A percentile compares a stretch with the other conserved stretches of the same genome.
phyloP scores from a whole-genome alignment of 2,888 invertebrate genomes.

The Dynastes hyllus region DNA sequence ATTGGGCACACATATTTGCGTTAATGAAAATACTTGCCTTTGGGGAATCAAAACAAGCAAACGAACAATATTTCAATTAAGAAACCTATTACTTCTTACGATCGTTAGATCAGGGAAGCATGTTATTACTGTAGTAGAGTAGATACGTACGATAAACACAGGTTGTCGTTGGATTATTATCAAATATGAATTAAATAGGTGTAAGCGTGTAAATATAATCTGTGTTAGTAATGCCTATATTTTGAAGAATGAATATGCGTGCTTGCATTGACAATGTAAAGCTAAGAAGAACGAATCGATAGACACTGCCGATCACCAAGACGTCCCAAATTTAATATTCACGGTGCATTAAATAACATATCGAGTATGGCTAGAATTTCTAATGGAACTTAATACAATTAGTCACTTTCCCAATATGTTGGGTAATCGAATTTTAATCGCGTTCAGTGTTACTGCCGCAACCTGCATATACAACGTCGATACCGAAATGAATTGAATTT shows the following conservation, averaged over 20 bases:
- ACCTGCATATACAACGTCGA: constrained; percentile 16
- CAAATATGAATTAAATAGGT: constrained; percentile 6
- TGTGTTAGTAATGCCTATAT: constrained; percentile 18
- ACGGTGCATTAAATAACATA: constrained; percentile 48
- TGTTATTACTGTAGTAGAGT: no score
- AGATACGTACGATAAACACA: neutral
- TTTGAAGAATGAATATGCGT: constrained; percentile 20
- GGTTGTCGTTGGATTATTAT: neutral
- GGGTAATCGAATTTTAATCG: constrained; percentile 46
- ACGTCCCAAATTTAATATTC: constrained; percentile 47
- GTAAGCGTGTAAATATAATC: neutral
- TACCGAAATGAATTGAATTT: constrained; percentile 1
- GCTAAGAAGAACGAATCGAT: constrained; percentile 24
- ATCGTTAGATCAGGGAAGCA: no score
- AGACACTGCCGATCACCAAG: constrained; percentile 21
- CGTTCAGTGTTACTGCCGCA: constrained; percentile 27
- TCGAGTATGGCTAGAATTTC: constrained; percentile 45
- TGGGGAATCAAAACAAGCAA: no score
- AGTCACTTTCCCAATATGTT: constrained; percentile 47
- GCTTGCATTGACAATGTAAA: constrained; percentile 27
- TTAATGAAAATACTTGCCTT: no score
- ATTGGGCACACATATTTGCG: no score
- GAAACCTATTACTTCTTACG: no score
- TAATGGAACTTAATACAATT: constrained; percentile 44
- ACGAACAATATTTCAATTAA: no score